Base-by-base conservation (phyloP, 2,888 invertebrate genomes). In the Limnephilus auricula region DNA sequence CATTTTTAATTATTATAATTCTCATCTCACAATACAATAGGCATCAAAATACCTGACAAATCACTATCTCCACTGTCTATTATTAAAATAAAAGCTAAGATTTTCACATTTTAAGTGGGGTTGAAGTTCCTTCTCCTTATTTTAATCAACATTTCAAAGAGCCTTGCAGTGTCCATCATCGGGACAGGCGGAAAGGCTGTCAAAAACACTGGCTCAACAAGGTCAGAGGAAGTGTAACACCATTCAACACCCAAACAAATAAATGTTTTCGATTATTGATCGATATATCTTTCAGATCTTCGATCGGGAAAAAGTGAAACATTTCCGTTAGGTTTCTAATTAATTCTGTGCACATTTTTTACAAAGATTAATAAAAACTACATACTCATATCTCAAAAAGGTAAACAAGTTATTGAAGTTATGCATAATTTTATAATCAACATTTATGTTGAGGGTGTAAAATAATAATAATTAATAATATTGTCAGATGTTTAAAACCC, bases 381-480 rank as follows among this genome's bases (percentile, higher is more conserved):
- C 18, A 18, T 18, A 50, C 1, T 50, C 5, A 50, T 25, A 25
- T 25, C 6, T 2, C 25, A 25, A 25, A 65, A 65, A 25, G 40
- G 1, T 45, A 45, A 45, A 45, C 13, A 45, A 45, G 40, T 45
- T 45, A 13, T 45, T 45, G 9, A 9, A 65, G 25, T 25, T 65
- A 65, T 65, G 65, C 65, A 65, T 25, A 25, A 65, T 65, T 65
- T 18, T 6, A 25, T 65, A 65, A 65, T 65, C 9, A 25, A n/a
- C 25, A 65, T 65, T 25, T n/a, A 9, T 65, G 25, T 65, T 9
- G n/a, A 65, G 25, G 25, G 65, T 2, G 18, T 1, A 65, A 50
- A 65, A 65, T 65, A n/a, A 65, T n/a, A 65, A 65, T n/a, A 65
- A n/a, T 65, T n/a, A 65, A 65, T n/a, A 65, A n/a, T 65, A 65